phyloP scores from a whole-genome alignment of 2,113 vertebrate genomes.

The Oreochromis niloticus region DNA sequence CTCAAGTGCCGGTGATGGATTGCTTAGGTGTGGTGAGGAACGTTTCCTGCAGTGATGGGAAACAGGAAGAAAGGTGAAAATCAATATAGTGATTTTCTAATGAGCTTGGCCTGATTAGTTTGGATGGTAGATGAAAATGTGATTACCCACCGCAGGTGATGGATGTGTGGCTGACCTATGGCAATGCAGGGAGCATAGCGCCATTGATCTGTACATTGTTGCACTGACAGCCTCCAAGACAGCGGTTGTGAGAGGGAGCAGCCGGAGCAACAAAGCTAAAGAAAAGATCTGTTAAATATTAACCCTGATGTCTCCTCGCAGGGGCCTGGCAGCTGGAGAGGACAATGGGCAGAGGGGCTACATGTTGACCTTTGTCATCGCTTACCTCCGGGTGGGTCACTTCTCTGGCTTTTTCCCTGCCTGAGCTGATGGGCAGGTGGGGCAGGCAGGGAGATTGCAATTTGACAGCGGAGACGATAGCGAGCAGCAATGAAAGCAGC shows the following conservation, averaged over 20 bases:
- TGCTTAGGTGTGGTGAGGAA: conserved; percentile 30
- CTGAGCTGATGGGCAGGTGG: conserved; percentile 41
- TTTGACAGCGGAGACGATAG: conserved; percentile 48
- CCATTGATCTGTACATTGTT: conserved; percentile 66
- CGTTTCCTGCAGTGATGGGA: conserved; percentile 49
- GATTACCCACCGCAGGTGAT: conserved; percentile 70
- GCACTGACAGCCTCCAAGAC: conserved; percentile 57
- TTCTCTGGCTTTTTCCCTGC: conserved; percentile 17
- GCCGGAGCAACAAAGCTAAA: conserved; percentile 39
- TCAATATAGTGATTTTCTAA: conserved; percentile 73
- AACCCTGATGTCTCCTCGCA: conserved; percentile 77
- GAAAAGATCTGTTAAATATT: conserved; percentile 70
- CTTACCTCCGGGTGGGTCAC: conserved; percentile 92
- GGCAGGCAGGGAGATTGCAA: background rate
- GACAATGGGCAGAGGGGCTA: conserved; percentile 99
- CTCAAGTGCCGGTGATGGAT: conserved; percentile 68
- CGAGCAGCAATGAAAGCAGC: conserved; percentile 14
- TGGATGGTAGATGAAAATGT: conserved; percentile 69
- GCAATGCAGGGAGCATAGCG: conserved; percentile 27
- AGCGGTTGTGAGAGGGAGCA: conserved; percentile 44
- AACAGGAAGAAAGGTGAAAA: conserved; percentile 46
- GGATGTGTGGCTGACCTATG: conserved; percentile 66
- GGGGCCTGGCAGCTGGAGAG: conserved; percentile 97
- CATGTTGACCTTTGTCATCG: conserved; percentile 97
- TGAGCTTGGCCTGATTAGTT: conserved; percentile 72